Base-by-base conservation (phyloP, 2,797 vertebrate genomes). In the Fistularia tabacaria region DNA sequence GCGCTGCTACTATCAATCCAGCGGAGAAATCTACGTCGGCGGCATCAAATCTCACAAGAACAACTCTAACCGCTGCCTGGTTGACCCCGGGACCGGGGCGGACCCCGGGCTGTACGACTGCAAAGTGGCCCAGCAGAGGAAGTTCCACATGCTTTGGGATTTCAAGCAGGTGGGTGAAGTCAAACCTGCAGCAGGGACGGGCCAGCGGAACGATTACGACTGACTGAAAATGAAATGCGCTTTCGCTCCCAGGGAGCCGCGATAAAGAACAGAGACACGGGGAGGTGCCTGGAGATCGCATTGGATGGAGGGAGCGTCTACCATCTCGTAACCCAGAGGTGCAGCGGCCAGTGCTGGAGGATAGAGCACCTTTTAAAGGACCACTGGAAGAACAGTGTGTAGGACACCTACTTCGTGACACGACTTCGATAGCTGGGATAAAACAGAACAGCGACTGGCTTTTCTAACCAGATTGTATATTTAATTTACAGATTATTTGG, bases 1-100 rank as follows among this genome's bases (percentile, higher is more conserved):
- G 89, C 8, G 46, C 38, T 89, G 82, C 59, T 79, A 62, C 50
- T 88, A 89, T 65, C 46, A 4, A 36, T 36, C 45, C n/a, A 42
- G 54, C 43, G 86, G 90, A 36, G 46, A 84, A 46, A 39, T 91
- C 9, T 85, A 81, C 60, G 65, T 91, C 8, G 90, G 90, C 0
- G 63, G 54, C 1, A 81, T 90, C 46, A 78, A 77, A 53, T 89
- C 86, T 49, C 86, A 90, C 61, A 89, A 69, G 53, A 82, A 89
- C 74, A 74, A 59, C 8, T 79, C 14, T 42, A 90, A 89, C 70
- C 80, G 74, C 10, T 91, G 90, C 41, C 64, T 91, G 62, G 78
- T 84, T 61, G 89, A 91, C 65, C 15, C 57, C 0, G 80, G 71
- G 3, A 36, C 40, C 0, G 85, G 82, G 15, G 6, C 7, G 36